Conservation (phyloP, 2,797 vertebrate genomes). For the Neomorphus geoffroyi region DNA sequence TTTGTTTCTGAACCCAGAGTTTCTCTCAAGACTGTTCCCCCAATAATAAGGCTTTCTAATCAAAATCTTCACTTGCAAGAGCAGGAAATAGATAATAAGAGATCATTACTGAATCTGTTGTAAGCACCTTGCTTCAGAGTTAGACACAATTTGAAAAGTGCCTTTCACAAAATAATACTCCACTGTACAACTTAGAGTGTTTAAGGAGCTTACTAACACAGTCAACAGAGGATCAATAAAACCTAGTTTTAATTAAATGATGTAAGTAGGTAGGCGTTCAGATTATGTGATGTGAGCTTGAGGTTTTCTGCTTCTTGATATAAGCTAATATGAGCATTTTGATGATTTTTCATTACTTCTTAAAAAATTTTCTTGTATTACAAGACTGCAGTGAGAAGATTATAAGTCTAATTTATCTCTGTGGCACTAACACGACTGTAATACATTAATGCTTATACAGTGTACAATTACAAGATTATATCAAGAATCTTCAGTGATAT, state of each 20-base stretch:
- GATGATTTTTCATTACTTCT: not conserved
- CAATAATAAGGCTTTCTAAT: not conserved
- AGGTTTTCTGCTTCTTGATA: not conserved
- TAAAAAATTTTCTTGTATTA: not conserved
- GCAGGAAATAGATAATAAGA: not conserved
- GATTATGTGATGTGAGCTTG: accelerated
- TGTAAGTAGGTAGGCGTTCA: not conserved
- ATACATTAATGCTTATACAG: not conserved
- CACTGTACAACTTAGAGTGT: not conserved
- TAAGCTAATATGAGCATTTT: not conserved
- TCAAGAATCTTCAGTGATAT: not conserved
- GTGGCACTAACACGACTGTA: not conserved
- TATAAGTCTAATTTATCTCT: not conserved
- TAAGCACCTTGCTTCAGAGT: not conserved
- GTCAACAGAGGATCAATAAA: not conserved
- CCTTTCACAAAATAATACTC: not conserved
- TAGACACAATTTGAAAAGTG: not conserved
- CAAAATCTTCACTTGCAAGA: not conserved
- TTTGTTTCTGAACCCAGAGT: not conserved
- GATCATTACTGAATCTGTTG: not conserved
- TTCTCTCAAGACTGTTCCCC: not conserved
- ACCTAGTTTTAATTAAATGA: not conserved
- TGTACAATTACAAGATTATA: not conserved
- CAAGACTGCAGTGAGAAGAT: not conserved
- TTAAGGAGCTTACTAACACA: not conserved